Percentiles rank a stretch among this genome's conserved stretches.
Conservation (phyloP, 2,797 vertebrate genomes). For the Anolis apletophallus region DNA sequence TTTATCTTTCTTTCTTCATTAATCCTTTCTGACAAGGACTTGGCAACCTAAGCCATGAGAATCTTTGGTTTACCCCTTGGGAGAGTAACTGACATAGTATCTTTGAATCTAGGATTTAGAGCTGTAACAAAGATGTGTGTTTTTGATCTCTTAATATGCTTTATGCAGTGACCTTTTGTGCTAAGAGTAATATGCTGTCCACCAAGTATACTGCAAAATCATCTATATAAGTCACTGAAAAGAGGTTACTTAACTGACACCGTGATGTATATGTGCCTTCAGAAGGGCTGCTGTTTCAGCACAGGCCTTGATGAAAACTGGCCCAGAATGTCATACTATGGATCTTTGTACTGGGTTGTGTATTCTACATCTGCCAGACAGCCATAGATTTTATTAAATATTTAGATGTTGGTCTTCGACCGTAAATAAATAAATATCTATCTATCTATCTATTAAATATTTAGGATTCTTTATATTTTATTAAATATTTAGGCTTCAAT, state of each 20-base stretch:
- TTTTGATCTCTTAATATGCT: constrained; percentile 34
- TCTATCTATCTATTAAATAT: no score
- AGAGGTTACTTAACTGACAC: constrained; percentile 6
- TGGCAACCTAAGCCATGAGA: constrained; percentile 46
- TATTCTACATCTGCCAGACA: neutral
- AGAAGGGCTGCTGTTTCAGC: neutral
- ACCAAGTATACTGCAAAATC: constrained; percentile 12
- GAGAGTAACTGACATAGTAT: constrained; percentile 30
- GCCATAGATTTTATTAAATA: neutral
- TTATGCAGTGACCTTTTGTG: constrained; percentile 36
- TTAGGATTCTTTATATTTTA: no score
- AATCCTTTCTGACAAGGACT: constrained; percentile 44
- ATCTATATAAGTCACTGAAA: constrained; percentile 20
- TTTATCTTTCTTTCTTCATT: constrained; percentile 40
- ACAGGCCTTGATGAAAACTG: neutral
- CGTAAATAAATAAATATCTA: no score
- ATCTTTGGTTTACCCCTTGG: neutral
- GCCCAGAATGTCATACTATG: neutral
- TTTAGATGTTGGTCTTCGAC: no score
- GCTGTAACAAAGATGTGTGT: constrained; percentile 30
- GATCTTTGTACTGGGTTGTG: neutral
- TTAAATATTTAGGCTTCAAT: neutral
- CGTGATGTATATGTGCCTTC: neutral
- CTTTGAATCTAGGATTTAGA: constrained; percentile 38
- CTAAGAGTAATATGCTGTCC: neutral